Conservation (phyloP, 2,888 invertebrate genomes). For the Leptarthrus brevirostris region DNA sequence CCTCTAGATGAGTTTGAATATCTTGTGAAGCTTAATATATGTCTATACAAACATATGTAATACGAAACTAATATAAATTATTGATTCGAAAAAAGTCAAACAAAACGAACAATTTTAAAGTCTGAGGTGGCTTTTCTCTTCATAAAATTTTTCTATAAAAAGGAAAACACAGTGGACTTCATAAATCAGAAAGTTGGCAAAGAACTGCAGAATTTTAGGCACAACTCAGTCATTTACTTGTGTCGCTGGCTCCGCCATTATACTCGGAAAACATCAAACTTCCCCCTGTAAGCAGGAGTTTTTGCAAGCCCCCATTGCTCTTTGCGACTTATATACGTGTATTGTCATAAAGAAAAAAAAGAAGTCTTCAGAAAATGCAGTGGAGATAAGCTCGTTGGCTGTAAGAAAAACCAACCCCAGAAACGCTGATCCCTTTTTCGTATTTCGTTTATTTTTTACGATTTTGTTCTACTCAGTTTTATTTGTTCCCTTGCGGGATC, state of each 20-base stretch:
- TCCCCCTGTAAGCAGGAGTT: conserved; percentile 4
- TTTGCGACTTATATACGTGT: conserved; percentile 35
- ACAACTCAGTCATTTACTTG: conserved; percentile 19
- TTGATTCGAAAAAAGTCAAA: too few species aligned
- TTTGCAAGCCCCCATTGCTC: conserved; percentile 22
- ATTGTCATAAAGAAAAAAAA: conserved; percentile 51
- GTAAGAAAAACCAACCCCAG: conserved; percentile 40
- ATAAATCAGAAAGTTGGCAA: conserved; percentile 43
- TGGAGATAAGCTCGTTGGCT: conserved; percentile 50
- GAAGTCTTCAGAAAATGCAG: conserved; percentile 48
- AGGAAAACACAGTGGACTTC: background rate
- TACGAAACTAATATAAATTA: too few species aligned
- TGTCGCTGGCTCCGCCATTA: conserved; percentile 3
- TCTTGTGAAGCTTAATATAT: too few species aligned
- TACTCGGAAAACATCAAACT: background rate
- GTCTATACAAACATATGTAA: too few species aligned
- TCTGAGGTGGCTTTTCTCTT: too few species aligned
- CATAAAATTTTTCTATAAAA: too few species aligned
- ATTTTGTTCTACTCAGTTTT: conserved; percentile 40
- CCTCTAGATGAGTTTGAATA: too few species aligned
- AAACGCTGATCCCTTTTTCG: conserved; percentile 41
- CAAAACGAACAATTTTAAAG: too few species aligned
- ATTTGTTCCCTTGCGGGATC: conserved; percentile 41
- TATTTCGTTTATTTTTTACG: conserved; percentile 44
- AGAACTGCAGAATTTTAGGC: conserved; percentile 34